Base-by-base conservation (phyloP, 2,888 invertebrate genomes). In the Ariolimax columbianus region DNA sequence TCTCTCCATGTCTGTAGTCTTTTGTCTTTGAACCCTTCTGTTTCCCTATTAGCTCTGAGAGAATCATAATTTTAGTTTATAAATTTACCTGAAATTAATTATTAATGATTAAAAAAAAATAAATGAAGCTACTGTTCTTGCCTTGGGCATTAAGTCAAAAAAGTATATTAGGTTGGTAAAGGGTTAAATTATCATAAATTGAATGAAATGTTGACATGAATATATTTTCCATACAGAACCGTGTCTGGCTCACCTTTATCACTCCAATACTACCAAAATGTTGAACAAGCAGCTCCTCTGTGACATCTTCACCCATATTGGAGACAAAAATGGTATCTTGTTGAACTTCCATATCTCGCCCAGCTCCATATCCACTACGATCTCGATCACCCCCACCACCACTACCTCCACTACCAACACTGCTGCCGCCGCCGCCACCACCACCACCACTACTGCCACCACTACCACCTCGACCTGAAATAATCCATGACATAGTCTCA, bases 221-320 rank as follows among this genome's bases (percentile, higher is more conserved):
- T n/a, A n/a, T n/a, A n/a, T n/a, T n/a, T n/a, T n/a, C n/a, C n/a
- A n/a, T n/a, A n/a, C n/a, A n/a, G n/a, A n/a, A n/a, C n/a, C n/a
- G n/a, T n/a, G n/a, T n/a, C n/a, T n/a, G n/a, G n/a, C 91, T 92
- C 94, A 97, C 98, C 96, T 99, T 99, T 88, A 99, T 98, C 77
- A 99, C 96, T 85, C 99, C 99, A 94, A 99, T 99, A 59, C 98
- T 96, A 83, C 99, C 98, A 94, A 99, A 99, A 94, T 98, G 97
- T 91, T 96, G 96, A 89, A 97, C 97, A 92, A 99, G 96, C 91
- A 98, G 97, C 87, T 97, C 96, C 95, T 98, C 98, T 47, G 96
- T 96, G 70, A 97, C 96, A 87, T 95, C 95, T 82, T 97, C 95
- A 92, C 97, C 96, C 96, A 99, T 97, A 90, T 98, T 98, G 92